phyloP scores from a whole-genome alignment of 2,888 invertebrate genomes.

The Drosophila dives region DNA sequence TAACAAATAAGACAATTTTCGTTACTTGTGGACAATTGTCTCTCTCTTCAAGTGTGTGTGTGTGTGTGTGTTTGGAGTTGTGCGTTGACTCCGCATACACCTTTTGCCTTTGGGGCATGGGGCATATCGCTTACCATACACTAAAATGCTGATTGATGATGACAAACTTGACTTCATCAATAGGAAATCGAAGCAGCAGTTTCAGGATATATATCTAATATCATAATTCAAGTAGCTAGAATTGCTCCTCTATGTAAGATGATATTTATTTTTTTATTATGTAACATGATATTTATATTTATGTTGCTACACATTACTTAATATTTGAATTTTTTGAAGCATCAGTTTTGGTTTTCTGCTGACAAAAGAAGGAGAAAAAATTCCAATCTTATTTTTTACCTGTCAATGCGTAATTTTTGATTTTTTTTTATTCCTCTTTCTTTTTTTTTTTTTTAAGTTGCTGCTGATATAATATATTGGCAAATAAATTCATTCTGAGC shows the following conservation, averaged over 20 bases:
- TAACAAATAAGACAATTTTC: slow-evolving; percentile 66
- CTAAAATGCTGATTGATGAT: slow-evolving; percentile 63
- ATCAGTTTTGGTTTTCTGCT: neutral
- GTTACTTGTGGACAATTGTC: slow-evolving; percentile 48
- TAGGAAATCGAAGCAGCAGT: slow-evolving; percentile 34
- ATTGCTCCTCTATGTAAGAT: slow-evolving; percentile 21
- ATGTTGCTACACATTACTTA: slow-evolving; percentile 12
- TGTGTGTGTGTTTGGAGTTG: neutral
- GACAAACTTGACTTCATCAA: slow-evolving; percentile 65
- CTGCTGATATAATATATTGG: neutral
- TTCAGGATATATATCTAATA: slow-evolving; percentile 22
- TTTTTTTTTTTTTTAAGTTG: too few species aligned
- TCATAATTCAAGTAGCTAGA: slow-evolving; percentile 4
- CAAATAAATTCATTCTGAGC: neutral
- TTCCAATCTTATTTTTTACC: neutral
- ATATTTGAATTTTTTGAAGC: slow-evolving; percentile 2
- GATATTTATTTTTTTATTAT: slow-evolving; percentile 30
- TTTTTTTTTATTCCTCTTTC: neutral
- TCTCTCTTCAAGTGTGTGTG: neutral
- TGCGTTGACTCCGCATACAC: slow-evolving; percentile 38
- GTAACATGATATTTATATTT: slow-evolving; percentile 29
- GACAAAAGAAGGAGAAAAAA: neutral
- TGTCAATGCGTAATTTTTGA: neutral
- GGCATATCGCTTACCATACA: slow-evolving; percentile 39
- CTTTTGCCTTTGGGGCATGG: slow-evolving; percentile 1